Conservation (phyloP, 2,113 vertebrate genomes). For the Platysteira castanea region DNA sequence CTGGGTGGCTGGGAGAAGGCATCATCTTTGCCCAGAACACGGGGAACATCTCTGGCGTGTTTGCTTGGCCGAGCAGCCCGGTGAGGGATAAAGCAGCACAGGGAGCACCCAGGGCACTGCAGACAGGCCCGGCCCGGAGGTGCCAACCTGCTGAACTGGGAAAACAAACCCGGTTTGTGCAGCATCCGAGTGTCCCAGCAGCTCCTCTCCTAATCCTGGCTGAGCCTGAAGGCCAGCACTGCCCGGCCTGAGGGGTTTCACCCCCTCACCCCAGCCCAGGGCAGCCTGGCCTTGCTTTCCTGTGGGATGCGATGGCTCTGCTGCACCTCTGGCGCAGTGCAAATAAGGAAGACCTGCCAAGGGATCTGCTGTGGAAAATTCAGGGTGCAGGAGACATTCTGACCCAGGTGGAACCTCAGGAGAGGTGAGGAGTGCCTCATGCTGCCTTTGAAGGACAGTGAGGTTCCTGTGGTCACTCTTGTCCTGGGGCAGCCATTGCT, state of each 20-base stretch:
- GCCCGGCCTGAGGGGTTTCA: not conserved
- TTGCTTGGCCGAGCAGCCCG: not conserved
- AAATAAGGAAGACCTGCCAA: not conserved
- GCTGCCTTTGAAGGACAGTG: not conserved
- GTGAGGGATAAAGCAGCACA: not conserved
- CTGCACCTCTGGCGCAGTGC: not conserved
- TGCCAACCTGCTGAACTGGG: not conserved
- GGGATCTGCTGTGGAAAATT: not conserved
- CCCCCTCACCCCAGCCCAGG: not conserved
- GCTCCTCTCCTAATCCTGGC: not conserved
- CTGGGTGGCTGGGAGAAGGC: too few species aligned
- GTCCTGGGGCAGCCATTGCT: not conserved
- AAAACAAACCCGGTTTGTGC: not conserved
- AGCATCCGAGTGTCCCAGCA: not conserved
- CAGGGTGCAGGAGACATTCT: rapidly evolving
- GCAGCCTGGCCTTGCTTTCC: not conserved
- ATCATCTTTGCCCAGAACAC: not conserved
- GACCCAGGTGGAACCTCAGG: not conserved
- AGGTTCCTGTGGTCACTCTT: not conserved
- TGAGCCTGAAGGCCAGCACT: not conserved
- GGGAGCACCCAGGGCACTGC: not conserved
- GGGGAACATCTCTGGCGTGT: not conserved
- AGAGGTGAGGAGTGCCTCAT: not conserved
- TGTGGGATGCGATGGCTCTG: not conserved
- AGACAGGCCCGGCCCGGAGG: not conserved